Conservation (phyloP, 2,113 vertebrate species). For the Calyptomena viridis region DNA sequence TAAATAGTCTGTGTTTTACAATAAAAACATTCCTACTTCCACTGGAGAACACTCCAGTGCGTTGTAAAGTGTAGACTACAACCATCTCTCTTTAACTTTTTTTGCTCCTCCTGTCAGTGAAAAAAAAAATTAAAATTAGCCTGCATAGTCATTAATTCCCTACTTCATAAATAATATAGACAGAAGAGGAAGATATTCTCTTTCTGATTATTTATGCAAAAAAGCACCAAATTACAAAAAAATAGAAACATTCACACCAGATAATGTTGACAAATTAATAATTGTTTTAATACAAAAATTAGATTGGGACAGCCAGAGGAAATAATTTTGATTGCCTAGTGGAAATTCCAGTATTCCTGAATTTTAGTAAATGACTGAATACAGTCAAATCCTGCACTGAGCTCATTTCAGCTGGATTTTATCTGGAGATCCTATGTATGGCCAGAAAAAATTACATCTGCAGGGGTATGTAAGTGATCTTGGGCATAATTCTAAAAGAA, state of each 20-base stretch:
- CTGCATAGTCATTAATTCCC: background rate
- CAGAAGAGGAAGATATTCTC: background rate
- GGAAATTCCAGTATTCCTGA: background rate
- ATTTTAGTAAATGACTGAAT: background rate
- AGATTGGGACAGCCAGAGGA: background rate
- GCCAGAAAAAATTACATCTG: background rate
- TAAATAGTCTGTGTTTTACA: background rate
- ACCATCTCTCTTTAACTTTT: background rate
- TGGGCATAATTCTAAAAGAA: background rate
- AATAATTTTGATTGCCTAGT: background rate
- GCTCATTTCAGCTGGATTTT: background rate
- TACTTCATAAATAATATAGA: background rate
- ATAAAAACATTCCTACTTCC: background rate
- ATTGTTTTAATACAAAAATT: background rate
- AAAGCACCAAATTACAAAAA: background rate
- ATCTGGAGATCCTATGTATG: background rate
- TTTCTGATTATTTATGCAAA: background rate
- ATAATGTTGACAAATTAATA: background rate
- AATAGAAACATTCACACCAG: background rate
- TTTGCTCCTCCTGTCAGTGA: background rate
- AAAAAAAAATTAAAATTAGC: background rate
- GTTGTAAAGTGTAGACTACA: background rate
- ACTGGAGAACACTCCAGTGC: background rate
- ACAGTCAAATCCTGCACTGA: background rate
- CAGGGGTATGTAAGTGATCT: background rate